A percentile compares a stretch with the other conserved stretches of the same genome.
These are phyloP conservation scores for Carcharodon carcharias DNA, from an alignment of 2,797 vertebrate genomes.

Conservation along the genomic window DNA sequence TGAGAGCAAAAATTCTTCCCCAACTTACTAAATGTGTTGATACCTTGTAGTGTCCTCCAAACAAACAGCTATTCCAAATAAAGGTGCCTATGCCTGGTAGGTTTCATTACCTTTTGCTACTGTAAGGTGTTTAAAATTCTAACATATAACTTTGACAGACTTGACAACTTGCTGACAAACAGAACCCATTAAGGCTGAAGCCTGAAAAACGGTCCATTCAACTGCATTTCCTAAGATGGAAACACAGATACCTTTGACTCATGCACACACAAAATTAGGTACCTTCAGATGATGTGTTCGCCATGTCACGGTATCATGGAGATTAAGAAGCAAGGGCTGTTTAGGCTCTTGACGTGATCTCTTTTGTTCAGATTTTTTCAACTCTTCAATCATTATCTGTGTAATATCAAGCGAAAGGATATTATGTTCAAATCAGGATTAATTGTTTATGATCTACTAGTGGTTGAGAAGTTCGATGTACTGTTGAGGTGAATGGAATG, in stretches of 20 bases:
- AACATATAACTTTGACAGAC: not conserved
- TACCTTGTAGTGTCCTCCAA: not conserved
- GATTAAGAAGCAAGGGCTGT: conserved; percentile 64
- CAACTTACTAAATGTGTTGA: too few relatives aligned
- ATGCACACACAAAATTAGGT: conserved; percentile 38
- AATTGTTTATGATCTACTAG: not conserved
- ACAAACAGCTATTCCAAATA: not conserved
- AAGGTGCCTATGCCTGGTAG: not conserved
- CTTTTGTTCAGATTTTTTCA: conserved; percentile 49
- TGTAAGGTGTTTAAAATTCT: not conserved
- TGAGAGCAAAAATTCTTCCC: too few relatives aligned
- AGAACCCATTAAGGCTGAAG: not conserved
- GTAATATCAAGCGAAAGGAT: conserved; percentile 41
- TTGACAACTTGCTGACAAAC: not conserved
- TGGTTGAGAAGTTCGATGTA: not conserved
- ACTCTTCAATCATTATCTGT: conserved; percentile 62
- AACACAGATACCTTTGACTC: not conserved
- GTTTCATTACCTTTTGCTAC: not conserved
- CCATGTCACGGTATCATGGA: conserved; percentile 62
- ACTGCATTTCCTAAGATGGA: not conserved
- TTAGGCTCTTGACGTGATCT: conserved; percentile 39
- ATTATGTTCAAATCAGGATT: not conserved
- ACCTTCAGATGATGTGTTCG: conserved; percentile 62
- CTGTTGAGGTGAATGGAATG: not conserved
- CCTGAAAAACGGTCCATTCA: not conserved